Evolutionary conservation across 2,797 vertebrate species (phyloP), one percentile per base, ranked within the genome.

Genomic region (Hapalemur alaotrensis): DNA sequence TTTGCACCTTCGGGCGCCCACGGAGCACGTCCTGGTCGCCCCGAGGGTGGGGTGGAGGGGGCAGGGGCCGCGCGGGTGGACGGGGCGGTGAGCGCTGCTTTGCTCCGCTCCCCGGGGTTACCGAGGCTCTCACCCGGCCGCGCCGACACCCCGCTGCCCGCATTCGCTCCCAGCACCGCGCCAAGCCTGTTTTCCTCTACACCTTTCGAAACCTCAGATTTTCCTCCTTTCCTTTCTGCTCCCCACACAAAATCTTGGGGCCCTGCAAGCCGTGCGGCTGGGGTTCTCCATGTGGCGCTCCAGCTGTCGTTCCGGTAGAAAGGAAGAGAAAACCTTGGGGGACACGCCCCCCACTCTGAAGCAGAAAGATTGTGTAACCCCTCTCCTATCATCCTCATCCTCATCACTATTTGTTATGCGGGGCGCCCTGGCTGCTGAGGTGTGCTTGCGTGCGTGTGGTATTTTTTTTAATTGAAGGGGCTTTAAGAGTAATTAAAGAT

Each of bases 331-430:
- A 91, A 52, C 59, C 81, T 73, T 75, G 96, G 97, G 96, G 97
- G 97, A 96, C 97, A 97, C 95, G 95, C 97, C 97, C 96, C 97
- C 92, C 93, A 12, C 35, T 20, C 84, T 80, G 93, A 70, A 73
- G 93, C 78, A 0, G 43, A 38, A 59, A 65, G 70, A 80, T 87
- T 25, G 90, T 89, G 92, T 67, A 61, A 67, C 81, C 75, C 90
- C 95, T 80, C 83, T 18, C 25, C 41, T 15, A 25, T 89, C 91
- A 32, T 43, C 93, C 48, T 86, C 59, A 3, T 85, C 91, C 46
- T 89, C 61, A 4, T 91, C 92, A 18, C 76, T 75, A 9, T 90
- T 63, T 73, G 93, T 70, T 88, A 46, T 59, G 81, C 50, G 8
- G 30, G 83, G 92, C 80, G 54, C 59, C 52, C 7, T 35, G 43